These are phyloP conservation scores for Pseudomugil tenellus DNA, from an alignment of 2,797 vertebrate species.

Conservation along the genomic window DNA sequence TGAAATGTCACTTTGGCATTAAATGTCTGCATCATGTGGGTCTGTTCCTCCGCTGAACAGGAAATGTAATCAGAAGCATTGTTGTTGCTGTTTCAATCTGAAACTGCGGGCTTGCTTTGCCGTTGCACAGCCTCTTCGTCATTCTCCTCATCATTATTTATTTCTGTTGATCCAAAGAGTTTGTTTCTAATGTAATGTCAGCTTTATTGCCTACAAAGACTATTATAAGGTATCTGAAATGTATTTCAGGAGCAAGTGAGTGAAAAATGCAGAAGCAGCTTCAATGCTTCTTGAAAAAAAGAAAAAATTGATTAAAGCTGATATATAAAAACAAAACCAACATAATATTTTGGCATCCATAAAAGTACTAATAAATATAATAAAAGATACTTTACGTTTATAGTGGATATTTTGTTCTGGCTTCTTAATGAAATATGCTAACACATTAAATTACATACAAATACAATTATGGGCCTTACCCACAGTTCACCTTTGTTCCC, in stretches of 20 bases:
- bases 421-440: neutral
- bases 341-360: neutral
- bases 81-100: constrained; percentile 3
- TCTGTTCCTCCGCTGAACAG: constrained; percentile 63
- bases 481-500: too few relatives aligned
- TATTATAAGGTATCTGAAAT: neutral
- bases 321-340: neutral
- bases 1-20: constrained; percentile 59
- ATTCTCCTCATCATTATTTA: neutral
- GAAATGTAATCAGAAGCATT: constrained; percentile 65
- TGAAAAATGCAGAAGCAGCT: neutral
- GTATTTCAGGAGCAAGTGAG: constrained; percentile 4
- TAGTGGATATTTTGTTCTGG: neutral
- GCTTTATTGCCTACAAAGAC: neutral
- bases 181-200: neutral
- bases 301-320: constrained; percentile 1
- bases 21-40: constrained; percentile 57
- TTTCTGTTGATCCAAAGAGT: neutral
- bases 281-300: neutral
- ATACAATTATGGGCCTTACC: neutral
- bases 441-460: neutral
- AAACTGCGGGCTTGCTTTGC: neutral
- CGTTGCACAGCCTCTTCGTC: neutral
- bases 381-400: too few relatives aligned
- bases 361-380: too few relatives aligned